A percentile compares a stretch with the other conserved stretches of the same genome.
Conservation (phyloP, 53 echinoderm and acorn worm species). For the Mesocentrotus franciscanus region DNA sequence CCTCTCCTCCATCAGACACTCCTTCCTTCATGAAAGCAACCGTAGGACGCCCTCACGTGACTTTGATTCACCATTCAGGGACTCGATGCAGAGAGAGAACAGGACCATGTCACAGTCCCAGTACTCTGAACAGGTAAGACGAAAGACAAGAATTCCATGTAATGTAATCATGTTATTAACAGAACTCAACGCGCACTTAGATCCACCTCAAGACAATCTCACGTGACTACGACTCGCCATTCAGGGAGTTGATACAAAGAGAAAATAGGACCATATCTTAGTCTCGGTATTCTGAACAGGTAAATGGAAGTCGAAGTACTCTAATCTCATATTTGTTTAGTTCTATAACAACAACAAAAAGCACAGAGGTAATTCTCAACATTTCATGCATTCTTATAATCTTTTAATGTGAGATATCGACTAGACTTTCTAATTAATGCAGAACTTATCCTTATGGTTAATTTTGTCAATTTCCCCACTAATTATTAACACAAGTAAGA, state of each 20-base stretch:
- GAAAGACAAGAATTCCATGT: neutral
- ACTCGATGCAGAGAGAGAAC: constrained; percentile 35
- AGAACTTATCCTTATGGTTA: no score
- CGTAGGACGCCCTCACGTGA: constrained; percentile 19
- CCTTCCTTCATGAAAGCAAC: constrained; percentile 44
- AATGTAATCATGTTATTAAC: no score
- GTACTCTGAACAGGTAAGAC: constrained; percentile 34
- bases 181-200: neutral
- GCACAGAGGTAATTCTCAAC: no score
- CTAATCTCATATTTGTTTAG: no score
- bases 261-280: neutral
- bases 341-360: no score
- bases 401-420: no score
- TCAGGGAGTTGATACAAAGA: constrained; percentile 18
- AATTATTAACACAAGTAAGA: no score
- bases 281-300: constrained; percentile 40
- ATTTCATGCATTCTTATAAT: no score
- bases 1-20: constrained; percentile 60
- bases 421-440: no score
- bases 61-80: neutral
- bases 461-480: no score
- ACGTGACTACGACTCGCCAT: neutral
- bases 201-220: neutral
- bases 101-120: neutral
- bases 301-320: neutral